A percentile compares a stretch with the other conserved stretches of the same genome.
These are phyloP conservation scores for Philereme transversata DNA, from an alignment of 2,888 invertebrate species.

Conservation along the genomic window DNA sequence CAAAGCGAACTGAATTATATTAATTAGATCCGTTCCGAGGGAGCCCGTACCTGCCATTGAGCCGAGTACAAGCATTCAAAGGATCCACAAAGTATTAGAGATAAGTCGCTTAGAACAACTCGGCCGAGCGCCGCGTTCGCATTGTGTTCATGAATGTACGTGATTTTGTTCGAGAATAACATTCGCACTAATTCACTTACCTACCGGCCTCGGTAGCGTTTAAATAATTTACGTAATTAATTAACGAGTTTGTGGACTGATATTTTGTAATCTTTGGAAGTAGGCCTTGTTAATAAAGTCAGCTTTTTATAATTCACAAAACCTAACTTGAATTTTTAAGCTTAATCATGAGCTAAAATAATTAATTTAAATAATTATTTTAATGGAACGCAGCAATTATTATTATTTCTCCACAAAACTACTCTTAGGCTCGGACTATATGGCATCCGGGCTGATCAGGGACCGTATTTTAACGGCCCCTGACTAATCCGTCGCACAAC, in stretches of 20 bases:
- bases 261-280: no score
- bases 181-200: neutral
- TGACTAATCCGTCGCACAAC: no score
- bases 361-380: no score
- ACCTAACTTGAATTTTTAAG: no score
- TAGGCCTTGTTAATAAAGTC: no score
- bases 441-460: no score
- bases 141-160: neutral
- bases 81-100: constrained; percentile 26
- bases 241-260: neutral
- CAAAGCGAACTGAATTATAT: constrained; percentile 57
- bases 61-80: neutral
- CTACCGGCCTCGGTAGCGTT: neutral
- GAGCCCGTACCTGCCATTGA: constrained; percentile 15
- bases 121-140: neutral
- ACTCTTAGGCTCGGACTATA: no score
- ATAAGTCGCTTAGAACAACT: constrained; percentile 18
- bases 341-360: no score
- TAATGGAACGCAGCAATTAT: no score
- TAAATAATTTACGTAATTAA: constrained; percentile 7
- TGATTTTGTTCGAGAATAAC: neutral
- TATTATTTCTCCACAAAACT: no score
- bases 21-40: constrained; percentile 47
- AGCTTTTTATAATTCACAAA: no score
- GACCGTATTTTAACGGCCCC: no score